phyloP scores from a whole-genome alignment of 2,888 invertebrate species.

The Aleiodes leptofemur region DNA sequence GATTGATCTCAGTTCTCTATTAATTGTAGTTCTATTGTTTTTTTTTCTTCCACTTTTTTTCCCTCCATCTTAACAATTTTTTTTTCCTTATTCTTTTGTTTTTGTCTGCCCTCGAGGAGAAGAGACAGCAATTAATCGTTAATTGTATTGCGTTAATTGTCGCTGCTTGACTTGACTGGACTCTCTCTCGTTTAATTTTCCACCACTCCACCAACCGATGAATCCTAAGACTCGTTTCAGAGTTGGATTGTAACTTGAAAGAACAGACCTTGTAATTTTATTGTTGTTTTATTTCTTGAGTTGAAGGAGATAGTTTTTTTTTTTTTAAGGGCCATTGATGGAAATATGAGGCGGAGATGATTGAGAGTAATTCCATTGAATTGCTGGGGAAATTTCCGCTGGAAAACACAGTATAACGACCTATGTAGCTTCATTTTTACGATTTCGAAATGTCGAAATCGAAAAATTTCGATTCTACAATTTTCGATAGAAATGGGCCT shows the following conservation, averaged over 20 bases:
- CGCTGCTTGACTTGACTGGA: slow-evolving; percentile 23
- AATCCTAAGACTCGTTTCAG: slow-evolving; percentile 16
- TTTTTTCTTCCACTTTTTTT: neutral
- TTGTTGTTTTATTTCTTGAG: neutral
- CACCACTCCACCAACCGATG: neutral
- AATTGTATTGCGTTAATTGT: slow-evolving; percentile 53
- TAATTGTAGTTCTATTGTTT: neutral
- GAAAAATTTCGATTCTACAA: too few relatives aligned
- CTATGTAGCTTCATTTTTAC: too few relatives aligned
- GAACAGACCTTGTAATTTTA: slow-evolving; percentile 10
- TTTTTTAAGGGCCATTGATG: neutral
- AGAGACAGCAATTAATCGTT: slow-evolving; percentile 51
- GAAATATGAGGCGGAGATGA: neutral
- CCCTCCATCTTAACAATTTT: neutral
- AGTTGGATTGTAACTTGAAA: slow-evolving; percentile 15
- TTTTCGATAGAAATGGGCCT: too few relatives aligned
- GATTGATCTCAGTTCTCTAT: neutral
- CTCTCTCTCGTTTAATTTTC: slow-evolving; percentile 24
- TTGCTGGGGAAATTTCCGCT: too few relatives aligned
- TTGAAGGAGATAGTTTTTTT: neutral
- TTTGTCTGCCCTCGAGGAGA: slow-evolving; percentile 36
- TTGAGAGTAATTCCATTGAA: neutral
- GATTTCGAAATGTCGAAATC: too few relatives aligned
- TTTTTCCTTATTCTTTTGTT: slow-evolving; percentile 10
- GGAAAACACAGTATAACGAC: too few relatives aligned